These are phyloP conservation scores for Alviniconcha strummeri DNA, from an alignment of 2,888 invertebrate species.

Conservation along the genomic window DNA sequence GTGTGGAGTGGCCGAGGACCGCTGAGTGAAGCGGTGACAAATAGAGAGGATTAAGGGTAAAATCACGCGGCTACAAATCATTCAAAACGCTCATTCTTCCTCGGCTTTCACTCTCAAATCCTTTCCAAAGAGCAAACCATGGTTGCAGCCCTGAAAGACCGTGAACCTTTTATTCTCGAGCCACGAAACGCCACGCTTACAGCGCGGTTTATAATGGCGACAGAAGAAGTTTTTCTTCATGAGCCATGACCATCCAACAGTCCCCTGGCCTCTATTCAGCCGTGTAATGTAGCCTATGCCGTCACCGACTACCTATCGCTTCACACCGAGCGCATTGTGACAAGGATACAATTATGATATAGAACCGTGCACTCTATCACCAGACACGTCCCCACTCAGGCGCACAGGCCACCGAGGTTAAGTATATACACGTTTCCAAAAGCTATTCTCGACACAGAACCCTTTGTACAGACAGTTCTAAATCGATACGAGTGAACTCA, in stretches of 20 bases:
- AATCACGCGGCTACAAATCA: neutral
- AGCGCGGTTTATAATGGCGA: neutral
- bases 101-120: slow-evolving; percentile 3
- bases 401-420: no score
- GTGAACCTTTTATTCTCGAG: neutral
- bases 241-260: neutral
- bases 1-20: neutral
- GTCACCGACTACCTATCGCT: neutral
- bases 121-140: neutral
- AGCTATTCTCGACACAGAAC: neutral
- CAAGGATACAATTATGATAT: neutral
- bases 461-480: neutral
- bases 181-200: neutral
- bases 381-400: neutral
- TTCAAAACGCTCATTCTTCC: neutral
- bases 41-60: neutral
- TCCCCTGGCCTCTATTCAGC: neutral
- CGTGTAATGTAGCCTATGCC: neutral
- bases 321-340: neutral
- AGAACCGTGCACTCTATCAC: neutral
- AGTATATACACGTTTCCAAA: no score
- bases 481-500: neutral
- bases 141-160: neutral
- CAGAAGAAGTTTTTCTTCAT: neutral
- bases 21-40: neutral